Base-by-base conservation (phyloP, 2,113 vertebrate species). In the Crotalus horridus region DNA sequence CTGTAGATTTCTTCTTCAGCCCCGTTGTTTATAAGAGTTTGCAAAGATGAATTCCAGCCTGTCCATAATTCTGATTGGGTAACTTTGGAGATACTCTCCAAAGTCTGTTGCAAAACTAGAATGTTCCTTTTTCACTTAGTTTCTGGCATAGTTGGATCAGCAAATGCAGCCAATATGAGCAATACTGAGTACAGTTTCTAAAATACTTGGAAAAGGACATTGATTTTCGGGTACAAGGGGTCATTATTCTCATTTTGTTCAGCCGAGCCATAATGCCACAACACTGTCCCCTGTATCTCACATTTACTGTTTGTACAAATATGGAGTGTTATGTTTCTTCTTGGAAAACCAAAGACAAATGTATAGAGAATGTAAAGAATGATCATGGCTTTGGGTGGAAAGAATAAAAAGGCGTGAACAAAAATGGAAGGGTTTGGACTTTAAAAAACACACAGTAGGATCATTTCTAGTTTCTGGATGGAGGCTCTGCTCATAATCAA, bases 181-280 rank as follows among this genome's bases (percentile, higher is more conserved):
- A 94, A 92, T 95, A 95, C 43, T 90, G 92, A 95, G 92, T 94
- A 97, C 94, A 90, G 88, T 96, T 94, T 95, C 95, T 92, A 94
- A 55, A 96, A 95, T 97, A 97, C 96, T 96, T 96, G 96, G 96
- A 96, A 97, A 95, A 93, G 88, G 21, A 4, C 96, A 94, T 96
- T 97, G 95, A 96, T 94, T 95, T 96, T 96, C 90, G 95, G 92
- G 94, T 96, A 94, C 93, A 94, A 24, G 55, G 90, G 56, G 92
- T 91, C 58, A 5, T 96, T 96, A 95, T 94, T 96, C 92, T 95
- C 53, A 10, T 92, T 94, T 85, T 85, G 88, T 56, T 13, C 15
- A 86, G 88, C 95, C 94, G 90, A 93, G 90, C 54, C 87, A 26
- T 94, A 93, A 93, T 94, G 89, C 39, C 55, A 94, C 96, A 43